phyloP scores from a whole-genome alignment of 2,797 vertebrate species.

The Karalla daura region DNA sequence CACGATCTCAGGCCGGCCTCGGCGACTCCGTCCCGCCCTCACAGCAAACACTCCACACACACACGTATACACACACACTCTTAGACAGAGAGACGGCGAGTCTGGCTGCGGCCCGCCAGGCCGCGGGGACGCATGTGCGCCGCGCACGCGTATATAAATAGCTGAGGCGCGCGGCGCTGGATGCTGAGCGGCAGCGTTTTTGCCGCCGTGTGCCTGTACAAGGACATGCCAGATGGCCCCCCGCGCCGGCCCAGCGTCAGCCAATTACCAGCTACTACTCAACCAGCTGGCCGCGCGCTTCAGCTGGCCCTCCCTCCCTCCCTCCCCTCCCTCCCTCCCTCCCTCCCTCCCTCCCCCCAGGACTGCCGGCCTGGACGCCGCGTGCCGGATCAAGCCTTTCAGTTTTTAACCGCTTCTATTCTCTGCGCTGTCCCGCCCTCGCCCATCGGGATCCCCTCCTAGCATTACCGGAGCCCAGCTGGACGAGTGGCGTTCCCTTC shows the following conservation, averaged over 20 bases:
- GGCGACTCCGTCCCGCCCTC: not conserved
- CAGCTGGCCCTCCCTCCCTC: too few relatives aligned
- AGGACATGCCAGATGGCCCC: conserved; percentile 65
- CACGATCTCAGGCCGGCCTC: not conserved
- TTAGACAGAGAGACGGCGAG: too few relatives aligned
- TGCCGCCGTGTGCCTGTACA: conserved; percentile 60
- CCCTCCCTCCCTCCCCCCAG: not conserved
- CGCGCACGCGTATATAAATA: conserved; percentile 72
- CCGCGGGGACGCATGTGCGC: conserved; percentile 66
- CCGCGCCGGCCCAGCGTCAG: conserved; percentile 31
- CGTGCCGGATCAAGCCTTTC: not conserved
- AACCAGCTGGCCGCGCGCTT: conserved; percentile 42
- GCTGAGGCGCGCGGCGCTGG: conserved; percentile 49
- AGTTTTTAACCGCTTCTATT: not conserved
- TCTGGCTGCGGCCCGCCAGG: too few relatives aligned
- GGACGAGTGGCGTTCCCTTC: too few relatives aligned
- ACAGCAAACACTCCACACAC: not conserved
- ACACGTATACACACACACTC: conserved; percentile 14
- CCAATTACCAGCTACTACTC: conserved; percentile 39
- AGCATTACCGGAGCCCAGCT: too few relatives aligned
- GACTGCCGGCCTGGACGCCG: not conserved
- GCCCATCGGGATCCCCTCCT: too few relatives aligned
- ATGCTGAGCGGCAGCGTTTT: conserved; percentile 75
- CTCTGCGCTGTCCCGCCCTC: too few relatives aligned
- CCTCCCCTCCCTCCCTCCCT: too few relatives aligned